Base-by-base conservation (phyloP, 1,140 invertebrate genomes). In the Oncopeltus fasciatus region DNA sequence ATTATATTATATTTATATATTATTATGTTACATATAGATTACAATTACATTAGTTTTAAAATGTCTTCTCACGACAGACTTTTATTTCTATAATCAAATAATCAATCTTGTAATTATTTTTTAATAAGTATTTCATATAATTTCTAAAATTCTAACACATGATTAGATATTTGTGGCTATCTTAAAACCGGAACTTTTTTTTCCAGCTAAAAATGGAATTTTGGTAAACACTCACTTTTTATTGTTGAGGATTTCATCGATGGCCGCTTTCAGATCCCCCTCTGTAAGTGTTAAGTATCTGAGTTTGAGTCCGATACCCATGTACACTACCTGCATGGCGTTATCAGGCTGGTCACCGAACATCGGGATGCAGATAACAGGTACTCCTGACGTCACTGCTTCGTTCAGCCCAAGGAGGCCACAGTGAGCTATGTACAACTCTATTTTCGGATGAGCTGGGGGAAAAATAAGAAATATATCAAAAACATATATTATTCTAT, bases 331-430 rank as follows among this genome's bases (percentile, higher is more conserved):
- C 66, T 71, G 63, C 18, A 70, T 68, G 14, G 80, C 72, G 65
- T 80, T 79, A 27, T 67, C 64, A 14, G 64, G 64, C 60, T 77
- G 75, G 64, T 76, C 73, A 8, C 68, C 69, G 38, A 74, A 74
- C 18, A 79, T 64, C 2, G 78, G 78, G 59, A 79, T 71, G 16
- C 72, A 74, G 8, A 79, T 64, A 5, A 79, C 63, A 1, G 78
- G 78, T 2, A 78, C 74, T 18, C 74, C 75, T 62, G 76, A 75
- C 66, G 73, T 77, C n/a, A 78, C 69, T 21, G 75, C 72, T 65
- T 80, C 78, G 57, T 76, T 71, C 20, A 75, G 64, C 33, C 77
- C 75, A 53, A 77, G 72, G 38, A 76, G 63, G 26, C 79, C 79
- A 28, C 79, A 75, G 66, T 80, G 78, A 2, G 74, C 71, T 3